Conservation (phyloP, 1,140 invertebrate genomes). For the Drosophila lacteicornis region DNA sequence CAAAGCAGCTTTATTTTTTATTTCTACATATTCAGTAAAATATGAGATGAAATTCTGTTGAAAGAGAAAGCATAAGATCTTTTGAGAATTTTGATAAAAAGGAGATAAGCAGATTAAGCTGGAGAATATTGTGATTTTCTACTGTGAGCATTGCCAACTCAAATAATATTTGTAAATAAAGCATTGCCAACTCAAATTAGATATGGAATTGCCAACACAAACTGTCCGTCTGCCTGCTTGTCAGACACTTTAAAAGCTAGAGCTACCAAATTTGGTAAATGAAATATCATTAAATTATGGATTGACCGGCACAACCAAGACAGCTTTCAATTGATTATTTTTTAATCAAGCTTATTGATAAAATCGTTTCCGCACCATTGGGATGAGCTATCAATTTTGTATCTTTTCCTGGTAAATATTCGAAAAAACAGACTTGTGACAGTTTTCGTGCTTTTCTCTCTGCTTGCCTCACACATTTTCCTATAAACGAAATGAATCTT, state of each 20-base stretch:
- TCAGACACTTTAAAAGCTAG: neutral
- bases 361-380: constrained; percentile 9
- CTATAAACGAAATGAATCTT: constrained; percentile 47
- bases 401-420: neutral
- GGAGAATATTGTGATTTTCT: too few relatives aligned
- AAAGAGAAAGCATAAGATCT: neutral
- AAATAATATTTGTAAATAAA: neutral
- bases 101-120: neutral
- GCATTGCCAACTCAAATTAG: neutral
- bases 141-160: too few relatives aligned
- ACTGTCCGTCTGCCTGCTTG: too few relatives aligned
- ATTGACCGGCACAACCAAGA: too few relatives aligned
- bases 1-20: neutral
- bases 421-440: constrained; percentile 33
- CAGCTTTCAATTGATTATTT: neutral
- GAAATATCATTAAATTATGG: neutral
- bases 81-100: neutral
- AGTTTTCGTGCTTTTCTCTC: constrained; percentile 18
- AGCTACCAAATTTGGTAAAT: neutral
- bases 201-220: too few relatives aligned
- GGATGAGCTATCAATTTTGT: neutral
- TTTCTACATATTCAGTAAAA: neutral
- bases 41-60: neutral
- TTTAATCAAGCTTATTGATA: neutral
- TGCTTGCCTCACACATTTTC: constrained; percentile 24